Conservation (phyloP, 30 jellyfish, hydroid and myxozoan genomes). For the Chironex yamaguchii region DNA sequence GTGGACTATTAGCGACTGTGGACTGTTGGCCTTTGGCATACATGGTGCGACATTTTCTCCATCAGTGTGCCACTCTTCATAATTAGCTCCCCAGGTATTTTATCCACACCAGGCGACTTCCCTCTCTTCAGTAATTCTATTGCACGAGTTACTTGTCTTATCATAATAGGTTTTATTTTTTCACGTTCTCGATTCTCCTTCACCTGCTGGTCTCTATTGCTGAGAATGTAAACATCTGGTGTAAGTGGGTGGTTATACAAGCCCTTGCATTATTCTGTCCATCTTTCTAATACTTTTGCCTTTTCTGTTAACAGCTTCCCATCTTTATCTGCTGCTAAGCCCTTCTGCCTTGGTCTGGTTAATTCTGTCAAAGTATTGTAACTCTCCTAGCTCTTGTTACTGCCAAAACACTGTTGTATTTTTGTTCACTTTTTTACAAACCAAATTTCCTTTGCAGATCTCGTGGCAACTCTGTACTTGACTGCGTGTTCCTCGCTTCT, state of each 20-base stretch:
- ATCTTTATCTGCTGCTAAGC: too few relatives aligned
- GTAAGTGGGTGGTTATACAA: slow-evolving; percentile 4
- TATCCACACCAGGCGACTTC: slow-evolving; percentile 59
- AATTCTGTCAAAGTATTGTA: not conserved
- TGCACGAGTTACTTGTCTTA: slow-evolving; percentile 39
- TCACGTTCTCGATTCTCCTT: too few relatives aligned
- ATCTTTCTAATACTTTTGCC: slow-evolving; percentile 15
- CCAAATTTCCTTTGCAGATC: slow-evolving; percentile 36
- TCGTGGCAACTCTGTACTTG: slow-evolving; percentile 42
- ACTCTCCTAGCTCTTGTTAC: slow-evolving; percentile 26
- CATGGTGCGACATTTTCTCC: not conserved
- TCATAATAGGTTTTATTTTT: slow-evolving; percentile 9
- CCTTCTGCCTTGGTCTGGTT: not conserved
- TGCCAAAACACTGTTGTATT: not conserved
- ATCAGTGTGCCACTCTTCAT: slow-evolving; percentile 35
- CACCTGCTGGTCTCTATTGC: too few relatives aligned
- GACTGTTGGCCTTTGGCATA: slow-evolving; percentile 13
- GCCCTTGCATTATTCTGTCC: slow-evolving; percentile 58
- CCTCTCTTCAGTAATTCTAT: slow-evolving; percentile 21
- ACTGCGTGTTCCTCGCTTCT: not conserved
- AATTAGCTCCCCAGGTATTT: slow-evolving; percentile 41
- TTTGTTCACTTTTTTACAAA: slow-evolving; percentile 6
- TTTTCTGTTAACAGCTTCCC: slow-evolving; percentile 43
- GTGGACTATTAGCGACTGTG: not conserved
- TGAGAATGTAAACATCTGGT: slow-evolving; percentile 9